These are phyloP conservation scores for Acronicta leporina DNA, from an alignment of 2,888 invertebrate genomes.

Conservation along the genomic window DNA sequence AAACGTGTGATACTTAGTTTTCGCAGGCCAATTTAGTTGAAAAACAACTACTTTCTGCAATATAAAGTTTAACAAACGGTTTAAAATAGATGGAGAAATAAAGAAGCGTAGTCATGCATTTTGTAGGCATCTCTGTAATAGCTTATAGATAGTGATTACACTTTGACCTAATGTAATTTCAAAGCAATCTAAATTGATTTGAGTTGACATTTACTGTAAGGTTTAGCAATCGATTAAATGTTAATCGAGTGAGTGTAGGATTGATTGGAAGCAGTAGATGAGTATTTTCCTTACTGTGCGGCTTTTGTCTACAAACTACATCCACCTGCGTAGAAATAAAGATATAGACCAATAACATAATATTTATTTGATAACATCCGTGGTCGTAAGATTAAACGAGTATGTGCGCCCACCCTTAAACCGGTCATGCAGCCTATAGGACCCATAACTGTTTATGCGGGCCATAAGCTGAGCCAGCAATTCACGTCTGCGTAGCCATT, in stretches of 20 bases:
- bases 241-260: slow-evolving; percentile 24
- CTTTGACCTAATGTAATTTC: slow-evolving; percentile 28
- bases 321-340: slow-evolving; percentile 40
- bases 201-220: slow-evolving; percentile 27
- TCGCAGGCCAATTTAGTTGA: too few species aligned
- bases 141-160: slow-evolving; percentile 20
- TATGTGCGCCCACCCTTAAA: slow-evolving; percentile 48
- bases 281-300: not conserved
- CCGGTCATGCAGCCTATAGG: slow-evolving; percentile 58
- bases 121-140: slow-evolving; percentile 26
- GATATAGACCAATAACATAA: slow-evolving; percentile 41
- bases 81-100: slow-evolving; percentile 23
- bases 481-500: slow-evolving; percentile 60
- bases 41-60: too few species aligned
- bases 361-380: slow-evolving; percentile 50
- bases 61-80: too few species aligned
- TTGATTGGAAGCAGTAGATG: too few species aligned
- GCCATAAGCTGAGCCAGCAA: slow-evolving; percentile 67
- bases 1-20: too few species aligned
- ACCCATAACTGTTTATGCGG: slow-evolving; percentile 64
- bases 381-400: slow-evolving; percentile 43
- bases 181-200: slow-evolving; percentile 34
- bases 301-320: slow-evolving; percentile 24
- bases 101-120: slow-evolving; percentile 13
- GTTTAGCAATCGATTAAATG: slow-evolving; percentile 21